Evolutionary conservation across 2,888 invertebrate genomes (phyloP), one percentile per base, ranked within the genome.

Genomic region (Euplexia lucipara): DNA sequence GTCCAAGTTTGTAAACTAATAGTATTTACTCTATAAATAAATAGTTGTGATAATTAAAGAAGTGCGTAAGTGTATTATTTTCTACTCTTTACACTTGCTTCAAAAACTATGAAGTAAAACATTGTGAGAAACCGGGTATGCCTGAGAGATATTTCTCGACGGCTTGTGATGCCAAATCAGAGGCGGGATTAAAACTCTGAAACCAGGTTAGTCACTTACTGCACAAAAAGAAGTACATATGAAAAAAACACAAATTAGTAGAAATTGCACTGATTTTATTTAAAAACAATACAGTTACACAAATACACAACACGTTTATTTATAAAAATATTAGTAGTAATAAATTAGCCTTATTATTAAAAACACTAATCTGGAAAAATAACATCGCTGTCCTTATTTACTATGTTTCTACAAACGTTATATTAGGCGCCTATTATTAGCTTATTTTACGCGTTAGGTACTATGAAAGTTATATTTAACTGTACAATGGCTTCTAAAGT

Each of bases 281-380:
- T 83, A 77, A 80, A 81, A 78, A 86, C 83, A 86, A 86, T 79
- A 84, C 75, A 79, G 80, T 78, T 91, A 92, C 88, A 88, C 85
- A 90, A 91, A 90, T 89, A 86, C 90, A 91, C 90, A 90, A 90
- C 87, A 90, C 84, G 74, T 89, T 89, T 92, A 93, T 92, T 91
- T 92, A 93, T 92, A 93, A 93, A 92, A 91, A 90, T 89, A 85
- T 82, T 79, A 83, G 76, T 83, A 84, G 68, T 82, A 80, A 78
- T 84, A 84, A 78, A 83, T 84, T 86, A 85, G 71, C 76, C 82
- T 83, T 83, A 83, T 58, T 70, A 74, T 72, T 85, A 82, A 81
- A 82, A 84, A 83, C 81, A 72, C 75, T 85, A 85, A 83, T 79
- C 81, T 90, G 89, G 83, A 90, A 91, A 90, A 90, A 91, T 89